phyloP scores from a whole-genome alignment of 2,113 vertebrate species.

The Centropus bengalensis region DNA sequence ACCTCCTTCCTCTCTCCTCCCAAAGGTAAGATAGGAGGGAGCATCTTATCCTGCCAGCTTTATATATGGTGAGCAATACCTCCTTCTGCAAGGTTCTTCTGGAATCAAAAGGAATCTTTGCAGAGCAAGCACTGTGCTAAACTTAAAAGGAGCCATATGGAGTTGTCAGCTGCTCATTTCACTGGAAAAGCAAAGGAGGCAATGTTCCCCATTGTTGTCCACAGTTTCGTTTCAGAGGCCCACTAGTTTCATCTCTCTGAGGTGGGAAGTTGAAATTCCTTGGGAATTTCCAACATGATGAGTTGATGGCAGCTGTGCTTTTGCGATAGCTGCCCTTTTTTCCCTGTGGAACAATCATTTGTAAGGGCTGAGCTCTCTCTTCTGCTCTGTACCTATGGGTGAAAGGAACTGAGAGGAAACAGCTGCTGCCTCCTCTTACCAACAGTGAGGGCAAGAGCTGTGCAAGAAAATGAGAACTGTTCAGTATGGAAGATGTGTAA shows the following conservation, averaged over 20 bases:
- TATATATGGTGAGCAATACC: not conserved
- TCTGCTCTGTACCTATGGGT: not conserved
- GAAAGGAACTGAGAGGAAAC: not conserved
- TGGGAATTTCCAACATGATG: not conserved
- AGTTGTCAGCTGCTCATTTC: not conserved
- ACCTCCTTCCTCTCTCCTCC: not conserved
- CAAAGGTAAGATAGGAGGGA: not conserved
- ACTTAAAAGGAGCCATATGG: not conserved
- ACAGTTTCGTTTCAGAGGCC: not conserved
- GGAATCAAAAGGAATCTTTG: not conserved
- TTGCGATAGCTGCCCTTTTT: not conserved
- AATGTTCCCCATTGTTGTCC: not conserved
- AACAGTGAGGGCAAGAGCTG: not conserved
- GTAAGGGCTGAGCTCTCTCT: not conserved
- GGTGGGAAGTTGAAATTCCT: not conserved
- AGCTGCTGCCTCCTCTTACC: not conserved
- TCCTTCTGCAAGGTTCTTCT: not conserved
- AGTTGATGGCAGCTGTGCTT: fast-evolving
- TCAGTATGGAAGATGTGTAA: not conserved
- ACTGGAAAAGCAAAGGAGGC: not conserved
- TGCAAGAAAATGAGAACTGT: not conserved
- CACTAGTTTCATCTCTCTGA: not conserved
- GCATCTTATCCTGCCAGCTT: not conserved
- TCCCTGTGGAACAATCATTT: not conserved
- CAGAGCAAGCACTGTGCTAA: not conserved